Evolutionary conservation across 2,797 vertebrate genomes (phyloP).

Genomic region (Siniperca scherzeri): DNA sequence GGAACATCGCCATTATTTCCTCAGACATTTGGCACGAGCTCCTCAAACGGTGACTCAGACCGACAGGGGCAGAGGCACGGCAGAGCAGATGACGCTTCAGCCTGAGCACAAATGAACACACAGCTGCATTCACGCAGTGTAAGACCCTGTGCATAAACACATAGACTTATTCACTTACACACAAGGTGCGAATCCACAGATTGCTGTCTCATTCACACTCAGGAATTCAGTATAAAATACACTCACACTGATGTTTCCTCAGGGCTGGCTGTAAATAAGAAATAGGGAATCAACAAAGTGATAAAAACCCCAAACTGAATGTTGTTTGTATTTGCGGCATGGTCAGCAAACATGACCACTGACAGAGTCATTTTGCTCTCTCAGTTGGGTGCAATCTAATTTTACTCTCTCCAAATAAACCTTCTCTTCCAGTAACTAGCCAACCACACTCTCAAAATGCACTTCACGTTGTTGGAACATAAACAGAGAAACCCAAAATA

Average conservation of each 20-base stretch:
- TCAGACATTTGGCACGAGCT: slow-evolving; percentile 49
- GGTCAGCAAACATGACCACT: slow-evolving; percentile 37
- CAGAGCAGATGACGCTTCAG: slow-evolving; percentile 40
- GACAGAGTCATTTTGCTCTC: slow-evolving; percentile 24
- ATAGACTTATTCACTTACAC: slow-evolving; percentile 27
- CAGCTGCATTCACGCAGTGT: slow-evolving; percentile 34
- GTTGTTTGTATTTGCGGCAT: slow-evolving; percentile 26
- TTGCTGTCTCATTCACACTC: slow-evolving; percentile 33
- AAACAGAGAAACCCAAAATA: slow-evolving; percentile 45
- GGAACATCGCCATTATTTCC: slow-evolving; percentile 58
- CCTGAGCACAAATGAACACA: slow-evolving; percentile 35
- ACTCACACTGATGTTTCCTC: slow-evolving; percentile 24
- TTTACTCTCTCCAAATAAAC: slow-evolving; percentile 53
- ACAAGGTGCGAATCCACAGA: slow-evolving; percentile 18
- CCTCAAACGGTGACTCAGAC: slow-evolving; percentile 65
- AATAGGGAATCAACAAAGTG: slow-evolving; percentile 34
- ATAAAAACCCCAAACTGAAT: slow-evolving; percentile 26
- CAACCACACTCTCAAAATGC: slow-evolving; percentile 44
- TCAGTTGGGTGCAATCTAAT: slow-evolving; percentile 33
- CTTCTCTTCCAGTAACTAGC: slow-evolving; percentile 37
- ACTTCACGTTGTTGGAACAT: slow-evolving; percentile 39
- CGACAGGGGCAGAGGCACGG: slow-evolving; percentile 15
- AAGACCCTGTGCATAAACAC: slow-evolving; percentile 14
- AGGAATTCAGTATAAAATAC: slow-evolving; percentile 13
- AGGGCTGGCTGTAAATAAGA: slow-evolving; percentile 45